These are phyloP conservation scores for Dipus sagitta DNA, from an alignment of 2,797 vertebrate species.

Conservation along the genomic window DNA sequence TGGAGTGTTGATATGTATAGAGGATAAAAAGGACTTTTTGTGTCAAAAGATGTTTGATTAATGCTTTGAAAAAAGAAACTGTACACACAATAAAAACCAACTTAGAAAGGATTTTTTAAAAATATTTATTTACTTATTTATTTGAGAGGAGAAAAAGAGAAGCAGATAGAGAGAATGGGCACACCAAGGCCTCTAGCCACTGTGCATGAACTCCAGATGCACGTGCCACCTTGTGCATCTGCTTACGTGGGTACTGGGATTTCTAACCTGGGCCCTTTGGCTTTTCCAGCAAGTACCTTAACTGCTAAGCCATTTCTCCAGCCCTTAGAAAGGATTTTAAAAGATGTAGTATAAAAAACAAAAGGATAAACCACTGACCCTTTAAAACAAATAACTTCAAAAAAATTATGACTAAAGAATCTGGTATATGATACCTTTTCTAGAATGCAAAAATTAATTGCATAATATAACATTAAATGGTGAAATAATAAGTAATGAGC, in stretches of 20 bases:
- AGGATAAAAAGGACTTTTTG: constrained; percentile 24
- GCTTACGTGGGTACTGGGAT: too few relatives aligned
- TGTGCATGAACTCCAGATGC: too few relatives aligned
- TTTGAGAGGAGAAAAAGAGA: too few relatives aligned
- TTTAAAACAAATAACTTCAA: constrained; percentile 61
- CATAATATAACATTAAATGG: constrained; percentile 7
- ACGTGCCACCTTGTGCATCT: too few relatives aligned
- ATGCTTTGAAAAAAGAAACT: constrained; percentile 59
- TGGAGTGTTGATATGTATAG: constrained; percentile 47
- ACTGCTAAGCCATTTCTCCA: too few relatives aligned
- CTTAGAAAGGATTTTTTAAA: not conserved
- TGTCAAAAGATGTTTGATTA: constrained; percentile 41
- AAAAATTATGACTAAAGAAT: constrained; percentile 20
- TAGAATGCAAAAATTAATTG: constrained; percentile 59
- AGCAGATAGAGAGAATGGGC: too few relatives aligned
- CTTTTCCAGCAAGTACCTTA: too few relatives aligned
- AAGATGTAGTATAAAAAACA: constrained; percentile 3
- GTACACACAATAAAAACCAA: constrained; percentile 19
- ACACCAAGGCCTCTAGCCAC: too few relatives aligned
- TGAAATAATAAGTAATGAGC: constrained; percentile 34
- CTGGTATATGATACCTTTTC: constrained; percentile 43
- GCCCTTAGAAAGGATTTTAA: not conserved
- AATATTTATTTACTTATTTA: too few relatives aligned
- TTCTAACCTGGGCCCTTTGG: too few relatives aligned
- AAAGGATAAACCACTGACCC: constrained; percentile 21